Percentiles rank a stretch among this genome's conserved stretches.
Conservation (phyloP, 2,888 invertebrate genomes). For the Herminia tarsipennalis region DNA sequence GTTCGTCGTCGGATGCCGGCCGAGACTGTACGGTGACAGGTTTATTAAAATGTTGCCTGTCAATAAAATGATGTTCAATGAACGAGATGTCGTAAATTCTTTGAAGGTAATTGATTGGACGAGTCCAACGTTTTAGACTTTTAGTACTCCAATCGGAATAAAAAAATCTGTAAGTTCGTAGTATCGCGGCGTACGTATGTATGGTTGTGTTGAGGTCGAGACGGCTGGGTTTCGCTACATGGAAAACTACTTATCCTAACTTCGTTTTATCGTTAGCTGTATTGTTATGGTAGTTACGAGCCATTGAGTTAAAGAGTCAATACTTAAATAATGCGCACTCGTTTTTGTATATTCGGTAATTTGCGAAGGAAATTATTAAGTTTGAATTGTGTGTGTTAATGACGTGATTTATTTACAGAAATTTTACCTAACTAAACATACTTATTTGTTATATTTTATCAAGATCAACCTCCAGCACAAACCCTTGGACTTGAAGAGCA, state of each 20-base stretch:
- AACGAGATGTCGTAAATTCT: conserved; percentile 64
- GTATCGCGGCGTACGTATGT: conserved; percentile 46
- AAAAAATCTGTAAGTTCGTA: conserved; percentile 47
- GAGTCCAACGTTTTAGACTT: conserved; percentile 50
- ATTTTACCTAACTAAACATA: too few species aligned
- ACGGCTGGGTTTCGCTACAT: conserved; percentile 63
- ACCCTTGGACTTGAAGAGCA: too few species aligned
- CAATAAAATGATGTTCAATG: conserved; percentile 60
- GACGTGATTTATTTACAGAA: neutral
- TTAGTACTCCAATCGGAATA: conserved; percentile 48
- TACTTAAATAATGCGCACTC: conserved; percentile 54
- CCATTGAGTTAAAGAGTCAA: conserved; percentile 62
- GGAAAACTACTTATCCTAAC: conserved; percentile 82
- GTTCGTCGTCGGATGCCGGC: conserved; percentile 45
- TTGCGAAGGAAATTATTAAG: conserved; percentile 16
- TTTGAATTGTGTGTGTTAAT: conserved; percentile 27
- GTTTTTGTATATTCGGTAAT: conserved; percentile 9
- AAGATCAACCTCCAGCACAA: too few species aligned
- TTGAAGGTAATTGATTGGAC: conserved; percentile 60
- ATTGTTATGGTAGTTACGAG: conserved; percentile 71
- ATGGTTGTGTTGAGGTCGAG: conserved; percentile 57
- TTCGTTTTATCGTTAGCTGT: conserved; percentile 76
- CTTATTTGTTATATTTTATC: too few species aligned
- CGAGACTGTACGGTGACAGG: conserved; percentile 54
- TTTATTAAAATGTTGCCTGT: conserved; percentile 68